These are phyloP conservation scores for Dryoscopus gambensis DNA, from an alignment of 2,113 vertebrate genomes.

Conservation along the genomic window DNA sequence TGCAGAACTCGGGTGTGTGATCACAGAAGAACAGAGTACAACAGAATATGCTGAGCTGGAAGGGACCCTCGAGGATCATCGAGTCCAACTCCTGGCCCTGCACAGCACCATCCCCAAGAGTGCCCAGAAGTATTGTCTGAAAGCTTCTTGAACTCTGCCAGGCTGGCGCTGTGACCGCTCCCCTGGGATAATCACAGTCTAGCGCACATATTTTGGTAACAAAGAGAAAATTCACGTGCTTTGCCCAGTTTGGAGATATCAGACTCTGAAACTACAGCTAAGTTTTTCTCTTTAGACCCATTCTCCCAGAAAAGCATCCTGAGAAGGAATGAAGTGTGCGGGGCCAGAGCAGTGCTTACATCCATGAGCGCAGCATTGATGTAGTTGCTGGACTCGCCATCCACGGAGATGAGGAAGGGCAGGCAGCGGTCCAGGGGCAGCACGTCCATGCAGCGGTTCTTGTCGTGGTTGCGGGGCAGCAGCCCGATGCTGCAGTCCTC, in stretches of 20 bases:
- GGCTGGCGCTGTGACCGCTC: not conserved
- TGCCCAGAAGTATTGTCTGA: not conserved
- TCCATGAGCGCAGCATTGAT: conserved; percentile 98
- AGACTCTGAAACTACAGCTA: not conserved
- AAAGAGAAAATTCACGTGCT: not conserved
- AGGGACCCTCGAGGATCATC: not conserved
- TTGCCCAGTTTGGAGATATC: not conserved
- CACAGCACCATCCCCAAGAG: not conserved
- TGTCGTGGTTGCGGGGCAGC: conserved; percentile 93
- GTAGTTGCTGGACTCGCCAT: conserved; percentile 96
- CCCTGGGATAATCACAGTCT: not conserved
- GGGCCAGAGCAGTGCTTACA: conserved; percentile 67
- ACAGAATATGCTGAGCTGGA: not conserved
- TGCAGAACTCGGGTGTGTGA: not conserved
- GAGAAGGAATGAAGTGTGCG: fast-evolving
- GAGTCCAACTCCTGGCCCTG: not conserved
- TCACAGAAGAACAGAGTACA: not conserved
- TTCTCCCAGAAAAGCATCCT: not conserved
- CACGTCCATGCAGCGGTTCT: conserved; percentile 95
- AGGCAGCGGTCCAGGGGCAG: conserved; percentile 92
- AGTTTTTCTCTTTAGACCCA: not conserved
- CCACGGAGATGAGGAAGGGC: conserved; percentile 95
- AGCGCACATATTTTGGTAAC: not conserved
- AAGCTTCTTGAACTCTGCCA: not conserved
- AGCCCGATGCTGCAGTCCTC: conserved; percentile 97